Conservation (phyloP, 2,797 vertebrate genomes). For the Acrossocheilus wenchowensis region DNA sequence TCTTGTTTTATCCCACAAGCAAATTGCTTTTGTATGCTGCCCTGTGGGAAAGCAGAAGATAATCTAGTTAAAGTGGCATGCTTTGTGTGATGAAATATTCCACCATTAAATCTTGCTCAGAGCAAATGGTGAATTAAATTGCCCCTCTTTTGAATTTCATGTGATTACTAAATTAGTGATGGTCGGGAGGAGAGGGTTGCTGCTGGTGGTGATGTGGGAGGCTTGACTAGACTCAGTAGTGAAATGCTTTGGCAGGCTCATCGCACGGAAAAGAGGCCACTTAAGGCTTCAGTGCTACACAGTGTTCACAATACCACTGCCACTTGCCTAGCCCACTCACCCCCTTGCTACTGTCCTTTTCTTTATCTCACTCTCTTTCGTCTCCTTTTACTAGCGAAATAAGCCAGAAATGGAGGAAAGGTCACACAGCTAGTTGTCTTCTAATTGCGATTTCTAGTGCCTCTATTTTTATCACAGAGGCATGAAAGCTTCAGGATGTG, state of each 20-base stretch:
- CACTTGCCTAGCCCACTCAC: conserved; percentile 36
- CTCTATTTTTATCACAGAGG: conserved; percentile 3
- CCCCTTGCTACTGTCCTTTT: conserved; percentile 5
- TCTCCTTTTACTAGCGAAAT: neutral
- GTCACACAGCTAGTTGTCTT: neutral
- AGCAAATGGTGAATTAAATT: conserved; percentile 66
- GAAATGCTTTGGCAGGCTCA: conserved; percentile 53
- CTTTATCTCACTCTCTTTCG: conserved; percentile 39
- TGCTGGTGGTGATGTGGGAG: conserved; percentile 54
- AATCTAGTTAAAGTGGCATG: conserved; percentile 67
- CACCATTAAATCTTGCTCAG: conserved; percentile 66
- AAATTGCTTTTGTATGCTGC: conserved; percentile 67
- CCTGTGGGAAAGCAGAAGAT: conserved; percentile 64
- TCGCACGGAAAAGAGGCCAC: conserved; percentile 40
- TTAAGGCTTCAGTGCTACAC: conserved; percentile 34
- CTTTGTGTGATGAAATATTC: conserved; percentile 65
- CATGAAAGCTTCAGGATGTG: neutral
- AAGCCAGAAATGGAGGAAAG: neutral
- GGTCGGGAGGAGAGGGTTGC: conserved; percentile 60
- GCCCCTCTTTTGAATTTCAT: conserved; percentile 65
- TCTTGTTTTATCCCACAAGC: conserved; percentile 64
- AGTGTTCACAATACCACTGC: neutral
- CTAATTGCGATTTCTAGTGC: neutral
- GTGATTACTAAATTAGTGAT: conserved; percentile 68
- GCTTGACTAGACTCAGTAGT: conserved; percentile 53